Conservation (phyloP, 2,797 vertebrate genomes). For the Arremon aurantiirostris region DNA sequence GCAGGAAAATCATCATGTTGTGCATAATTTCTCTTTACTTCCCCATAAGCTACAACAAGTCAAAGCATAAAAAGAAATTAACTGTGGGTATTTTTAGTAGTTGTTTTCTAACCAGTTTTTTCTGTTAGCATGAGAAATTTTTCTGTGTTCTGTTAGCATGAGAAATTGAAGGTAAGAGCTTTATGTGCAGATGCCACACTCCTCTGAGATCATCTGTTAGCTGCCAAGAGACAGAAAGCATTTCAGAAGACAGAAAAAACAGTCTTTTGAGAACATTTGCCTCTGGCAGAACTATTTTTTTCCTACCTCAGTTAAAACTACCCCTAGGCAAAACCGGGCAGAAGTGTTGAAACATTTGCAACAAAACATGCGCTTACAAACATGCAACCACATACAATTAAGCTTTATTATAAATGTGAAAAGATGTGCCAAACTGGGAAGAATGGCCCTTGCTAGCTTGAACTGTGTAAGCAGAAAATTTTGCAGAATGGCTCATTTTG, state of each 20-base stretch:
- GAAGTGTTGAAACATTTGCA: neutral
- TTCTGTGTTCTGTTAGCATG: neutral
- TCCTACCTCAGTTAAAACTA: neutral
- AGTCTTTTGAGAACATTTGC: neutral
- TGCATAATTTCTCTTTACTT: constrained; percentile 25
- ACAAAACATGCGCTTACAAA: neutral
- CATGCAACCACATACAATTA: neutral
- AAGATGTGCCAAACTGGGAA: neutral
- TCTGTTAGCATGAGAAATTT: neutral
- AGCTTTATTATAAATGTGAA: neutral
- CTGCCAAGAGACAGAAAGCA: neutral
- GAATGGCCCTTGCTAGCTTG: neutral
- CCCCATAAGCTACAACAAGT: neutral
- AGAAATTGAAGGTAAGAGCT: neutral
- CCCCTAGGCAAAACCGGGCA: neutral
- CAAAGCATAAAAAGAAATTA: constrained; percentile 27
- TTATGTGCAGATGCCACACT: neutral
- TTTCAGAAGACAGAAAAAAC: neutral
- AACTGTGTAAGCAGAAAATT: neutral
- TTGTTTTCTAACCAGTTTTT: constrained; percentile 12
- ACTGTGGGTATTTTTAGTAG: neutral
- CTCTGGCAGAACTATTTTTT: neutral
- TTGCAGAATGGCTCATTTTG: neutral
- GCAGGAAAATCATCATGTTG: neutral
- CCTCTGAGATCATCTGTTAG: neutral